Conservation (phyloP, 1,140 invertebrate genomes). For the Melanaphis sacchari region DNA sequence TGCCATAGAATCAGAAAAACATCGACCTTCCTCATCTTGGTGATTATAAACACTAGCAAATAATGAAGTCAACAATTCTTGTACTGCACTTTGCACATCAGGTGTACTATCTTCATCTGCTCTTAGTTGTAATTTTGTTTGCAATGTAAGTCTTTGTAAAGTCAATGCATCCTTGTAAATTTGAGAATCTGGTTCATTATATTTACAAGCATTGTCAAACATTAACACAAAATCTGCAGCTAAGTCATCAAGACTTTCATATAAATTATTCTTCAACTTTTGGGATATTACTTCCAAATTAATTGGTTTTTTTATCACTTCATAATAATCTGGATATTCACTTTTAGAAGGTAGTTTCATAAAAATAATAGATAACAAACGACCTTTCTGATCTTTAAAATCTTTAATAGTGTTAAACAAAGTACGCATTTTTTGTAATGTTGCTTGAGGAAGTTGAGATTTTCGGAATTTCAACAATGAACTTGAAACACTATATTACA, state of each 20-base stretch:
- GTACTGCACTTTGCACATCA: slow-evolving; percentile 86
- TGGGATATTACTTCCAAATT: slow-evolving; percentile 95
- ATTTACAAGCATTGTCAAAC: slow-evolving; percentile 99
- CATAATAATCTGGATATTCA: slow-evolving; percentile 97
- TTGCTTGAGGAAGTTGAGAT: slow-evolving; percentile 54
- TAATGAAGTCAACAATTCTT: slow-evolving; percentile 89
- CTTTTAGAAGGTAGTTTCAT: slow-evolving; percentile 93
- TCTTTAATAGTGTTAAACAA: slow-evolving; percentile 90
- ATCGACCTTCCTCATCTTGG: slow-evolving; percentile 94
- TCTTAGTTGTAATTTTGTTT: slow-evolving; percentile 88
- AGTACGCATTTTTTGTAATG: slow-evolving; percentile 78
- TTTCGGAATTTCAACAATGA: slow-evolving; percentile 51
- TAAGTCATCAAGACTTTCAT: slow-evolving; percentile 88
- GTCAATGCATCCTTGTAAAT: slow-evolving; percentile 98
- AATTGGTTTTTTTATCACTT: slow-evolving; percentile 96
- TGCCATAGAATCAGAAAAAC: slow-evolving; percentile 94
- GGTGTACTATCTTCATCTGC: slow-evolving; percentile 87
- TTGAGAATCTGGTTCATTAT: slow-evolving; percentile 98
- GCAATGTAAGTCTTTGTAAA: slow-evolving; percentile 88
- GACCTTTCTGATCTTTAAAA: slow-evolving; percentile 85
- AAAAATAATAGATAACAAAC: slow-evolving; percentile 89
- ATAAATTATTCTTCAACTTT: slow-evolving; percentile 76
- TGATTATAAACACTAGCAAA: slow-evolving; percentile 96
- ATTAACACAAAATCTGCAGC: slow-evolving; percentile 93
- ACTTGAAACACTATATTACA: slow-evolving; percentile 42